Conservation (phyloP, 1,140 invertebrate species). For the Oncopeltus fasciatus region DNA sequence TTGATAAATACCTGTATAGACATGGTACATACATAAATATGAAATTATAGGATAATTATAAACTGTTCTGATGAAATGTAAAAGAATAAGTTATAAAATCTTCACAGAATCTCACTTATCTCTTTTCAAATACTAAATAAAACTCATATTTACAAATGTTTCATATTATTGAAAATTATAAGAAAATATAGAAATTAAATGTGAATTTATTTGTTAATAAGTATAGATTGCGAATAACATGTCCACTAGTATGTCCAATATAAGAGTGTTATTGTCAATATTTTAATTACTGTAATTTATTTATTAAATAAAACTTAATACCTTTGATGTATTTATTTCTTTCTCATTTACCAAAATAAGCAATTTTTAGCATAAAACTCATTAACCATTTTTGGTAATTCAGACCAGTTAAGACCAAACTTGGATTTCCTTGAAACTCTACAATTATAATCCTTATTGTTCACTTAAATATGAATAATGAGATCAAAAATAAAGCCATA, state of each 20-base stretch:
- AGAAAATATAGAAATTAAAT: not conserved
- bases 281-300: slow-evolving; percentile 26
- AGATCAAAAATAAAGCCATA: too few species aligned
- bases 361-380: too few species aligned
- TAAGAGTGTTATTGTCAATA: slow-evolving; percentile 23
- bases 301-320: slow-evolving; percentile 25
- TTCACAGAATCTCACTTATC: not conserved
- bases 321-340: slow-evolving; percentile 20
- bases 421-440: too few species aligned
- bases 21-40: slow-evolving; percentile 12
- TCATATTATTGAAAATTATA: slow-evolving; percentile 4
- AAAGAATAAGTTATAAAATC: not conserved
- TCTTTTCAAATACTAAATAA: not conserved
- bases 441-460: too few species aligned
- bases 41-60: slow-evolving; percentile 11
- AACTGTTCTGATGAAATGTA: slow-evolving; percentile 3
- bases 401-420: too few species aligned
- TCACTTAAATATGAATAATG: too few species aligned
- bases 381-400: too few species aligned
- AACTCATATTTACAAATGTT: slow-evolving; percentile 14
- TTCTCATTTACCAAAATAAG: too few species aligned
- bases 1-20: slow-evolving; percentile 19
- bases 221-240: slow-evolving; percentile 19
- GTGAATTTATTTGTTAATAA: slow-evolving; percentile 21
- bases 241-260: slow-evolving; percentile 23